phyloP scores from a whole-genome alignment of 92 coral and sea anemone species.

The Palythoa caribaeorum region DNA sequence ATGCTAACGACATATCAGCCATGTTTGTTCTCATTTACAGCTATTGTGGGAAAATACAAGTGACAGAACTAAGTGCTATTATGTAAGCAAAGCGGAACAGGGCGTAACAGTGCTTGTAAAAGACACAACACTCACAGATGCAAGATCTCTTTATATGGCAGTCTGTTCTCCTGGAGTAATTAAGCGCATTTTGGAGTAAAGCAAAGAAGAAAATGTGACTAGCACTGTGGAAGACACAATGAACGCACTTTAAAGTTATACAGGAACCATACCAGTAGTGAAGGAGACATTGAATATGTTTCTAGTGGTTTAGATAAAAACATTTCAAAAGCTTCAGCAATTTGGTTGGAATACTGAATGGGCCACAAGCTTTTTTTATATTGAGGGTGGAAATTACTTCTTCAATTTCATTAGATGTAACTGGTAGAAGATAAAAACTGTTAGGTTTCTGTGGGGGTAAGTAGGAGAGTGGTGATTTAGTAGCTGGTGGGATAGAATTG shows the following conservation, averaged over 20 bases:
- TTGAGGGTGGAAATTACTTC: too few relatives aligned
- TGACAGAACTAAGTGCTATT: slow-evolving; percentile 35
- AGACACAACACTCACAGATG: slow-evolving; percentile 38
- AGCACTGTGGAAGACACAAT: slow-evolving; percentile 56
- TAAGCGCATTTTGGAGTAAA: slow-evolving; percentile 34
- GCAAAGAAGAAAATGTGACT: slow-evolving; percentile 17
- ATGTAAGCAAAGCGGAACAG: slow-evolving; percentile 38
- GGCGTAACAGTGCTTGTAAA: slow-evolving; percentile 18
- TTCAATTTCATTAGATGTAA: too few relatives aligned
- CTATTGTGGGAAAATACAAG: slow-evolving; percentile 23
- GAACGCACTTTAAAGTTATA: neutral
- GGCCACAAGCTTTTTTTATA: too few relatives aligned
- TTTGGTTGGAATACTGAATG: too few relatives aligned
- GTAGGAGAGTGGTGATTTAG: too few relatives aligned
- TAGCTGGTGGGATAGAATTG: too few relatives aligned
- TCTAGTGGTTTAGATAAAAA: too few relatives aligned
- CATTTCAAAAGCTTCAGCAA: too few relatives aligned
- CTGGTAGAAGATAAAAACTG: too few relatives aligned
- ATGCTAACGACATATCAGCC: slow-evolving; percentile 23
- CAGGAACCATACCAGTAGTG: too few relatives aligned
- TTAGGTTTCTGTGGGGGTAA: too few relatives aligned
- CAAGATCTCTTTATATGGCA: slow-evolving; percentile 45
- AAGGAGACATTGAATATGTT: too few relatives aligned
- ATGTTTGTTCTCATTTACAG: slow-evolving; percentile 27
- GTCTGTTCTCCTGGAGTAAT: slow-evolving; percentile 54